Base-by-base conservation (phyloP, 1,140 invertebrate species). In the Bactericera cockerelli region DNA sequence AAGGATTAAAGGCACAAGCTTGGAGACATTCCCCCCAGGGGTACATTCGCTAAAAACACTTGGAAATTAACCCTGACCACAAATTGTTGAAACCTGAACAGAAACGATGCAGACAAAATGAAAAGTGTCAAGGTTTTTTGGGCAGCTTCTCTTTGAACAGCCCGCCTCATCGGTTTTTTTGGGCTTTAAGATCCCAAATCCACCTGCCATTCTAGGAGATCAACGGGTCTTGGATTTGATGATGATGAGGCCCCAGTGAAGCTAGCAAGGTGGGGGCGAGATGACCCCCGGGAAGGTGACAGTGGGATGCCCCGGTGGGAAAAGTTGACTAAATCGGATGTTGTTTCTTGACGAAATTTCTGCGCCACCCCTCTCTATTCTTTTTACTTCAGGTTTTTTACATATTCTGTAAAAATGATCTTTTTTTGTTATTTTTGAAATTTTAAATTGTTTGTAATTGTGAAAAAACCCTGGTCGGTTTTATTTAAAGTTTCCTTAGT, bases 11-110 rank as follows among this genome's bases (percentile, higher is more conserved):
- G 72, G 95, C 94, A 0, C 93, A 97, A 71, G 93, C 93, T 31
- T 77, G 97, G 0, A 75, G 91, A 24, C 94, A 98, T 0, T 91
- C 89, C 16, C 97, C 95, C 58, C 95, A 98, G 92, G 91, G 92
- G 53, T 98, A 98, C 76, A 98, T 87, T 93, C 14, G 92, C 93
- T 53, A 87, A 86, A 98, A 98, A 72, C 90, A 97, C 65, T 75
- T 98, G 3, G 95, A 99, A 75, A 92, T 99, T 71, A 99, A 99
- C 71, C 93, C 95, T 14, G 93, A 98, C 68, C 94, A 99, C 75
- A 77, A 92, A 92, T 99, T 66, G 81, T 98, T 26, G 91, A 95
- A 69, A 87, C 83, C 76, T 98, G 3, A 76, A 54, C 81, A 88
- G 63, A 96, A 95, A 72, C 8, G 91, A 95, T 62, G 88, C 82